Evolutionary conservation across 2,888 invertebrate species (phyloP).

Genomic region (Aleiodes testaceus): DNA sequence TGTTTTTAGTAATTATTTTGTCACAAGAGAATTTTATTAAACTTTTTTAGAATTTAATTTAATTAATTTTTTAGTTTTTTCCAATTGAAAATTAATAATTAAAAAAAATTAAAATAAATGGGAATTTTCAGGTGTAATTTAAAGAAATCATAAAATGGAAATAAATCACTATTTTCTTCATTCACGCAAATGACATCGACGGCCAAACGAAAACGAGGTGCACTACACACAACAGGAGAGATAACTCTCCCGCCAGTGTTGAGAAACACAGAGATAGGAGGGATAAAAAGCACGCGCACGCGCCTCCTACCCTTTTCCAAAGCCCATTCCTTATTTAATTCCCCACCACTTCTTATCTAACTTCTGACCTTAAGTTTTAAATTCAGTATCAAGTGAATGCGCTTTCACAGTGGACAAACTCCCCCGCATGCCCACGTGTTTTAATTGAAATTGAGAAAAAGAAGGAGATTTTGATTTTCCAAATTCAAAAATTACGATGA

Average conservation of each 20-base stretch:
- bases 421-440: not conserved
- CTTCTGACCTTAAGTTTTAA: slow-evolving; percentile 3
- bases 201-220: slow-evolving; percentile 30
- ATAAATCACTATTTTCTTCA: not conserved
- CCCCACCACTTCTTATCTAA: not conserved
- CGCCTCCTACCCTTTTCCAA: slow-evolving; percentile 17
- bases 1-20: not conserved
- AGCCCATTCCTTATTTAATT: not conserved
- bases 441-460: not conserved
- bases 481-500: no score
- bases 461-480: no score
- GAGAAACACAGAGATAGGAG: slow-evolving; percentile 30
- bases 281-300: slow-evolving; percentile 41
- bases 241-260: slow-evolving; percentile 11
- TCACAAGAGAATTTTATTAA: not conserved
- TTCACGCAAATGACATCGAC: slow-evolving; percentile 22
- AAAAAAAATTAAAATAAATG: not conserved
- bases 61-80: no score
- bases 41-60: not conserved
- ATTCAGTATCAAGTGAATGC: slow-evolving; percentile 20
- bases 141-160: not conserved
- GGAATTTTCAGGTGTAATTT: not conserved
- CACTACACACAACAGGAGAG: slow-evolving; percentile 21
- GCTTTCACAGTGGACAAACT: slow-evolving; percentile 15
- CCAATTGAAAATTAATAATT: no score